These are phyloP conservation scores for Diachrysia chrysitis DNA, from an alignment of 2,888 invertebrate genomes.

Conservation along the genomic window DNA sequence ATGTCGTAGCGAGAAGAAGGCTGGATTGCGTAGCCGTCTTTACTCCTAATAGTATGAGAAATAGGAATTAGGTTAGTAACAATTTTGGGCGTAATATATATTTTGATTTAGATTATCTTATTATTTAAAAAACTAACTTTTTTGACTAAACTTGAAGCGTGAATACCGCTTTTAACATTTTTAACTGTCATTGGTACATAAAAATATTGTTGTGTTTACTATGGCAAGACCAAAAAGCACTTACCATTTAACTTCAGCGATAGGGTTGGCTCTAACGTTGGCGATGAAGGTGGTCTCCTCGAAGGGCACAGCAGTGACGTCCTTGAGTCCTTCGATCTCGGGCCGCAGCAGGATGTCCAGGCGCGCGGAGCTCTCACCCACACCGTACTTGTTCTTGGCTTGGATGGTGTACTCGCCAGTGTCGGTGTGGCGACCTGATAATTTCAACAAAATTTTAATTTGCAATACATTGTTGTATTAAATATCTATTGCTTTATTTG, in stretches of 20 bases:
- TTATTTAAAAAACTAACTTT: too few relatives aligned
- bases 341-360: slow-evolving; percentile 94
- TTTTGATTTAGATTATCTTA: too few relatives aligned
- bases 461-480: neutral
- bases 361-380: slow-evolving; percentile 92
- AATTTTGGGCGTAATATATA: neutral
- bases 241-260: slow-evolving; percentile 95
- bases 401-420: slow-evolving; percentile 95
- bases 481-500: too few relatives aligned
- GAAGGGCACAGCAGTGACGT: slow-evolving; percentile 92
- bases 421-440: slow-evolving; percentile 91
- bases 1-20: slow-evolving; percentile 89
- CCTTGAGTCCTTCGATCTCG: slow-evolving; percentile 93
- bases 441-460: neutral
- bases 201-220: too few relatives aligned
- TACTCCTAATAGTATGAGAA: slow-evolving; percentile 82
- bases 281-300: slow-evolving; percentile 94
- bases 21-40: slow-evolving; percentile 90
- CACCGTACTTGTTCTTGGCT: slow-evolving; percentile 94
- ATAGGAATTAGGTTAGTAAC: neutral
- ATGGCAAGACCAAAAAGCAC: slow-evolving; percentile 37
- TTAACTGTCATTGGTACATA: too few relatives aligned
- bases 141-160: too few relatives aligned
- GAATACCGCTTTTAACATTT: too few relatives aligned
- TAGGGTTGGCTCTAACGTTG: slow-evolving; percentile 96